Conservation (phyloP, 2,113 vertebrate genomes). For the Ciconia stormi region DNA sequence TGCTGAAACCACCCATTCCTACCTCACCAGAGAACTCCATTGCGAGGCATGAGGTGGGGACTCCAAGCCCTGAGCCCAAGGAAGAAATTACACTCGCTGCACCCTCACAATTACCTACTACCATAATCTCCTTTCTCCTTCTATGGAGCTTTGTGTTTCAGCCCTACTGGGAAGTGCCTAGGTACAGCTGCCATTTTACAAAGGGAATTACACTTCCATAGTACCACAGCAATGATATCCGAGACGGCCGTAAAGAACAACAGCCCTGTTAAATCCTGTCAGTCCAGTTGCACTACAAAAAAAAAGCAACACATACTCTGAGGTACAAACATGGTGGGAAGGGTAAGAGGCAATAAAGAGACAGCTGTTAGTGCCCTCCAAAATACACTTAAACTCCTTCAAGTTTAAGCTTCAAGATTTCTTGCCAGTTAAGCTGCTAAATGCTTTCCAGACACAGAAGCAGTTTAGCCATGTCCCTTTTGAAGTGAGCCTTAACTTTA, state of each 20-base stretch:
- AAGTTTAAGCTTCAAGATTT: background rate
- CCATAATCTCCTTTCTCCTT: background rate
- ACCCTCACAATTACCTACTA: background rate
- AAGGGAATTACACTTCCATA: background rate
- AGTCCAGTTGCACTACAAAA: background rate
- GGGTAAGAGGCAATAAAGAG: background rate
- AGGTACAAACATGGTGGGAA: background rate
- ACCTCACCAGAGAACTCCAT: background rate
- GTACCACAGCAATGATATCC: background rate
- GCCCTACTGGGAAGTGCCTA: background rate
- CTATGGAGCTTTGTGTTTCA: background rate
- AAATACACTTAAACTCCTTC: background rate
- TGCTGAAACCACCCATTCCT: background rate
- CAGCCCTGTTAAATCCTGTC: background rate
- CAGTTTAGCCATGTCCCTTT: background rate
- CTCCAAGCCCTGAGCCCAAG: background rate
- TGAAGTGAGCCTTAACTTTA: background rate
- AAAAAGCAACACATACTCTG: background rate
- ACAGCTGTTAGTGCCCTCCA: background rate
- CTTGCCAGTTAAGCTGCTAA: background rate
- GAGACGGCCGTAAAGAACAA: fast-evolving
- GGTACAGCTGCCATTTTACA: background rate
- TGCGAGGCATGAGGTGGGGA: fast-evolving
- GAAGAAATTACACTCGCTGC: background rate
- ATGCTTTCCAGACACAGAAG: background rate